Base-by-base conservation (phyloP, 2,888 invertebrate genomes). In the Dione juno region DNA sequence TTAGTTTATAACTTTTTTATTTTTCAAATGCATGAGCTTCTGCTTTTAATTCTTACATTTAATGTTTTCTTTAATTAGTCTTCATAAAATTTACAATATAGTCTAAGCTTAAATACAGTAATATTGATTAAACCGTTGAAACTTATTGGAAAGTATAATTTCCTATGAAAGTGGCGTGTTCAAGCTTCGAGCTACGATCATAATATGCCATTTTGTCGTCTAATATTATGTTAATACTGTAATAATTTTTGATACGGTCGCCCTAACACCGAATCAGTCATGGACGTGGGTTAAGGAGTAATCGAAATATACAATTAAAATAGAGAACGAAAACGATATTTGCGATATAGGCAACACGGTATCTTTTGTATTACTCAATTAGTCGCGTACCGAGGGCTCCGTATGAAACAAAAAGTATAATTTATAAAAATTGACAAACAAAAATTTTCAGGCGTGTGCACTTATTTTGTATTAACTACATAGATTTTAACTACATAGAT, bases 141-240 rank as follows among this genome's bases (percentile, higher is more conserved):
- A 14, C 40, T 41, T 58, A 65, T 64, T 64, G 58, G 64, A 67
- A 69, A 63, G n/a, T 67, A 59, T 40, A 40, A 58, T 41, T 66
- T 67, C 64, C 16, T 59, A 53, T 19, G 63, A 65, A 70, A 48
- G 43, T 74, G 78, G 78, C 77, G 76, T 77, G 74, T 79, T 72
- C 74, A 67, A 52, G 69, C 28, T 64, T 72, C 74, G 65, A 52
- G 70, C 28, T 64, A 64, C 67, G 66, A 8, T 64, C 48, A 80
- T 87, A 86, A 87, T 87, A 88, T 85, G 86, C 79, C 86, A 86
- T 92, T 90, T 89, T 90, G 90, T 90, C 87, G 86, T 85, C 82
- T 78, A 84, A 82, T 84, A 88, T 92, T 92, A 92, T 91, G 90
- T 82, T 89, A 90, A 91, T 90, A 79, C 86, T 81, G 85, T 89